phyloP scores from a whole-genome alignment of 2,888 invertebrate genomes.

The Ichneumon xanthorius region DNA sequence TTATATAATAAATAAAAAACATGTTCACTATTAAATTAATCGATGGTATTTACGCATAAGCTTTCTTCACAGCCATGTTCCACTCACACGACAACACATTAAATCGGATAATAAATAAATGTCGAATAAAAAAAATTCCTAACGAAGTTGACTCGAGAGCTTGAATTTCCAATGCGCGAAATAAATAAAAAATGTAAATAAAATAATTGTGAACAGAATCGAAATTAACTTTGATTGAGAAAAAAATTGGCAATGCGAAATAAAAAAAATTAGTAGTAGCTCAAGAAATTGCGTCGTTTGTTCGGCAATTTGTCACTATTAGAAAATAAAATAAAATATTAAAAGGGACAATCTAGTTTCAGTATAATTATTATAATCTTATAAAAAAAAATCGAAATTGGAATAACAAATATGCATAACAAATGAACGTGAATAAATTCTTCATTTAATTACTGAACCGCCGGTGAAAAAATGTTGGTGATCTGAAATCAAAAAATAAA shows the following conservation, averaged over 20 bases:
- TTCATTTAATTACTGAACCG: neutral
- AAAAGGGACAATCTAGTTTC: conserved; percentile 1
- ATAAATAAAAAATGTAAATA: too few relatives aligned
- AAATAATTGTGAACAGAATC: neutral
- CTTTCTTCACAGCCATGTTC: too few relatives aligned
- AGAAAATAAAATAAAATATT: neutral
- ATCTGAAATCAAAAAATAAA: neutral
- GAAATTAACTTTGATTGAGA: neutral
- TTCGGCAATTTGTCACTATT: neutral
- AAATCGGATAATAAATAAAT: too few relatives aligned
- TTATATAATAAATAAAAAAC: too few relatives aligned
- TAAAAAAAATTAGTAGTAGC: neutral
- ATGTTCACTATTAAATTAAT: neutral
- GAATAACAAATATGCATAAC: neutral
- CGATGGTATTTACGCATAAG: neutral
- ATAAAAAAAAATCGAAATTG: neutral
- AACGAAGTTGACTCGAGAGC: too few relatives aligned
- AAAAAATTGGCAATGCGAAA: neutral
- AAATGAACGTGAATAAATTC: neutral
- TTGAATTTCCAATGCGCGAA: too few relatives aligned
- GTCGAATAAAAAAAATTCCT: too few relatives aligned
- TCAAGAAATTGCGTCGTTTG: neutral
- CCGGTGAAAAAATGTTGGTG: conserved; percentile 3
- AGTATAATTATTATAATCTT: neutral
- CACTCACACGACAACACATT: too few relatives aligned